Evolutionary conservation across 2,888 invertebrate genomes (phyloP).

Genomic region (Drosophila percnosoma): DNA sequence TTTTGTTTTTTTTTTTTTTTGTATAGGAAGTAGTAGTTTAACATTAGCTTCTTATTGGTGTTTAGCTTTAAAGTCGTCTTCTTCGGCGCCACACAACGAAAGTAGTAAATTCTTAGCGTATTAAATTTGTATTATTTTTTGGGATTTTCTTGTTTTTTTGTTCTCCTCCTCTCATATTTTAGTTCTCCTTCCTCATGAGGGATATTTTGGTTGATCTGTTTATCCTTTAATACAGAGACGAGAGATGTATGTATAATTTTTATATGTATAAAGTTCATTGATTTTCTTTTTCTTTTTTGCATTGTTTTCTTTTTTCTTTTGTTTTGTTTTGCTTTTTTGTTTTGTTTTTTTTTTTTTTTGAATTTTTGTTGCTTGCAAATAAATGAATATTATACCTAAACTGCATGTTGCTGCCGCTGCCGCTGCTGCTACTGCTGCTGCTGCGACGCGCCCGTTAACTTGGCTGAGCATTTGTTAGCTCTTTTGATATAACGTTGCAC

Average conservation of each 20-base stretch:
- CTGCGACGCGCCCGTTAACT: conserved; percentile 24
- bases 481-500: conserved; percentile 69
- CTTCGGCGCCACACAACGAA: conserved; percentile 74
- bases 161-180: conserved; percentile 11
- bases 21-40: conserved; percentile 49
- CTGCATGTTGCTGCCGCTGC: conserved; percentile 16
- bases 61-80: conserved; percentile 63
- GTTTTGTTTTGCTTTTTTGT: neutral
- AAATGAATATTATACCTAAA: conserved; percentile 35
- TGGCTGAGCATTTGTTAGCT: conserved; percentile 7
- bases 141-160: conserved; percentile 7
- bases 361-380: conserved; percentile 28
- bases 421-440: conserved; percentile 1
- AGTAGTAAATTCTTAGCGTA: conserved; percentile 51
- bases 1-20: conserved; percentile 16
- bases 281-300: neutral
- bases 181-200: conserved; percentile 24
- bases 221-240: conserved; percentile 46
- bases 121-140: conserved; percentile 22
- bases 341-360: conserved; percentile 4
- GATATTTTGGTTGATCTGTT: conserved; percentile 24
- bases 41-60: conserved; percentile 59
- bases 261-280: conserved; percentile 40
- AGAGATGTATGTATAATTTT: conserved; percentile 41
- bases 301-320: neutral